phyloP scores from a whole-genome alignment of 92 coral and sea anemone genomes.

The Desmophyllum pertusum region DNA sequence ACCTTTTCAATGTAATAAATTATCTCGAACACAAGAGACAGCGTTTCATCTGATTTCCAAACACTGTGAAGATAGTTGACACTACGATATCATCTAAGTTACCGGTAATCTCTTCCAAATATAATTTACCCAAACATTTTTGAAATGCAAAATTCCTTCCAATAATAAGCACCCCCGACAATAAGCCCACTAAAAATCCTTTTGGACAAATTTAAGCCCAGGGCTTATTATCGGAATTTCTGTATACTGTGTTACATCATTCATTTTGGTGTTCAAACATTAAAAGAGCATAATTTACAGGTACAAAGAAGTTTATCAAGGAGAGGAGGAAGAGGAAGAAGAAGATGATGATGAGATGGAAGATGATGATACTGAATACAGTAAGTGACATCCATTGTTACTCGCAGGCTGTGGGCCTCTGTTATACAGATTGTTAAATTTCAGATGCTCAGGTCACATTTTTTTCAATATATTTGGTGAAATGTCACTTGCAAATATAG shows the following conservation, averaged over 20 bases:
- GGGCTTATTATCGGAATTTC: no score
- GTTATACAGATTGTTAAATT: neutral
- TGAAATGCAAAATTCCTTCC: no score
- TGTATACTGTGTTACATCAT: neutral
- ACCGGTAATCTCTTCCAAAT: no score
- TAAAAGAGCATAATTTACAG: neutral
- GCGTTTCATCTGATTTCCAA: no score
- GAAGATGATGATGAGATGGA: conserved; percentile 35
- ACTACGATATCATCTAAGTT: no score
- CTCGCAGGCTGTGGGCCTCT: neutral
- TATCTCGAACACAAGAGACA: no score
- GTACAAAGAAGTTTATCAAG: conserved; percentile 8
- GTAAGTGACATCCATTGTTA: neutral
- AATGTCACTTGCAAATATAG: neutral
- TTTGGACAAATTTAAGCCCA: no score
- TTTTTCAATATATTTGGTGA: neutral
- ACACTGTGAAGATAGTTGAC: no score
- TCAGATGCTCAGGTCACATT: neutral
- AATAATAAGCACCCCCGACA: no score
- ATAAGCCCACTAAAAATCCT: no score
- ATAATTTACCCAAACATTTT: no score
- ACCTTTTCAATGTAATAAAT: no score
- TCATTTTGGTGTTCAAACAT: neutral
- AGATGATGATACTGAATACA: conserved; percentile 27
- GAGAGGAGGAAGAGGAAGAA: conserved; percentile 23